A percentile compares a stretch with the other conserved stretches of the same genome.
Conservation (phyloP, 1,140 invertebrate species). For the Brachystomella parvula region DNA sequence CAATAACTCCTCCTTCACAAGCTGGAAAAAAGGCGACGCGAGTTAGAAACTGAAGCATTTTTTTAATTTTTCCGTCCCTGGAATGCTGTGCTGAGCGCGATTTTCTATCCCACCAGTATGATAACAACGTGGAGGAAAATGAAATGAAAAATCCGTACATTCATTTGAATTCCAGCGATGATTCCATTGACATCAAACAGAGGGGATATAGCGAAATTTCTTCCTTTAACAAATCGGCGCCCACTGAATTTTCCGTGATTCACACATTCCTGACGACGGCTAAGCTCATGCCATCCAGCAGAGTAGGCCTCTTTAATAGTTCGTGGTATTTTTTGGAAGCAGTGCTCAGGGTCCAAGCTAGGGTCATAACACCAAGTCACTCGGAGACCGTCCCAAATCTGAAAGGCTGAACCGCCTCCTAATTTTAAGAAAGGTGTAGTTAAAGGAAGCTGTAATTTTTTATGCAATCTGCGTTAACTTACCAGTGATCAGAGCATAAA, state of each 20-base stretch:
- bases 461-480: too few relatives aligned
- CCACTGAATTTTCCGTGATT: constrained; percentile 1
- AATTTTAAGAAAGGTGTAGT: too few relatives aligned
- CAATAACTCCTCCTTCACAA: background rate
- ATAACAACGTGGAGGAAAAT: too few relatives aligned
- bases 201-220: constrained; percentile 2
- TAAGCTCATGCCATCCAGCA: background rate
- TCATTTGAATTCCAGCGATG: constrained; percentile 25
- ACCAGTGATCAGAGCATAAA: too few relatives aligned
- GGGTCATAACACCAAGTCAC: constrained; percentile 1
- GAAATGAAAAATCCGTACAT: too few relatives aligned
- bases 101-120: too few relatives aligned
- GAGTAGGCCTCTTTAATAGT: background rate
- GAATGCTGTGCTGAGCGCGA: too few relatives aligned
- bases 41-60: too few relatives aligned
- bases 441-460: too few relatives aligned
- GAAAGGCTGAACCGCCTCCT: too few relatives aligned
- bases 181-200: constrained; percentile 25
- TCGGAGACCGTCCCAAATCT: too few relatives aligned
- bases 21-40: constrained; percentile 1
- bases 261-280: background rate
- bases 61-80: background rate
- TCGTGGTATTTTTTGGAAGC: constrained; percentile 1
- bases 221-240: background rate
- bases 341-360: background rate